A percentile compares a stretch with the other conserved stretches of the same genome.
phyloP scores from a whole-genome alignment of 1,140 invertebrate genomes.

The Brachionus calyciflorus region DNA sequence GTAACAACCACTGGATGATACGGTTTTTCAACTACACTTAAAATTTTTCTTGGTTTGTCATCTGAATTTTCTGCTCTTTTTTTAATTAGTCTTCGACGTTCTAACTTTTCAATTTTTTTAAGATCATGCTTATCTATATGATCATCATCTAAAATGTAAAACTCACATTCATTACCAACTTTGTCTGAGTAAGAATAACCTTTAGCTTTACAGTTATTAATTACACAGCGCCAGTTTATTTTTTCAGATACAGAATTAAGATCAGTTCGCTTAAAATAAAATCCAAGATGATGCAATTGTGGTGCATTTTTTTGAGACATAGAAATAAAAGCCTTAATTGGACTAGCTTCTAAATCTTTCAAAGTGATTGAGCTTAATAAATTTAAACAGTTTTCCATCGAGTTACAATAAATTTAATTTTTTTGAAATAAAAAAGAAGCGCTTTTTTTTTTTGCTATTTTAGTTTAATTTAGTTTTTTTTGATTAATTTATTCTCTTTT shows the following conservation, averaged over 20 bases:
- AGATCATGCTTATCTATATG: neutral
- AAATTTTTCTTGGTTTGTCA: slow-evolving; percentile 8
- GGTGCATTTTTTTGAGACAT: neutral
- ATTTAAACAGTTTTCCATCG: too few relatives aligned
- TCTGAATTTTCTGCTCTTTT: neutral
- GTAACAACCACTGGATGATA: too few relatives aligned
- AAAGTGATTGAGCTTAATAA: too few relatives aligned
- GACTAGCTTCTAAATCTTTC: neutral
- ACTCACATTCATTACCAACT: neutral
- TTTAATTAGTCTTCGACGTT: slow-evolving; percentile 2
- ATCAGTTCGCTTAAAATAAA: too few relatives aligned
- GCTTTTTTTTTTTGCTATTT: too few relatives aligned
- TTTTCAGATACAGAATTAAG: neutral
- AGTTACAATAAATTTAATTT: too few relatives aligned
- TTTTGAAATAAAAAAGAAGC: too few relatives aligned
- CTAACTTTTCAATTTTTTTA: neutral
- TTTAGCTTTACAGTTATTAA: neutral
- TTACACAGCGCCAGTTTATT: neutral
- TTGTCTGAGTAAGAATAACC: neutral
- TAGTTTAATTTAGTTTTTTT: too few relatives aligned
- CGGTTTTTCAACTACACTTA: neutral
- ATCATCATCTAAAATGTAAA: neutral
- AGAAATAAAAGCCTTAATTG: neutral
- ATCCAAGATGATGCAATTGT: too few relatives aligned
- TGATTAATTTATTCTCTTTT: neutral